Percentiles rank a stretch among this genome's conserved stretches.
Evolutionary conservation across 2,797 vertebrate genomes (phyloP).

Genomic region (Eospalax fontanierii): DNA sequence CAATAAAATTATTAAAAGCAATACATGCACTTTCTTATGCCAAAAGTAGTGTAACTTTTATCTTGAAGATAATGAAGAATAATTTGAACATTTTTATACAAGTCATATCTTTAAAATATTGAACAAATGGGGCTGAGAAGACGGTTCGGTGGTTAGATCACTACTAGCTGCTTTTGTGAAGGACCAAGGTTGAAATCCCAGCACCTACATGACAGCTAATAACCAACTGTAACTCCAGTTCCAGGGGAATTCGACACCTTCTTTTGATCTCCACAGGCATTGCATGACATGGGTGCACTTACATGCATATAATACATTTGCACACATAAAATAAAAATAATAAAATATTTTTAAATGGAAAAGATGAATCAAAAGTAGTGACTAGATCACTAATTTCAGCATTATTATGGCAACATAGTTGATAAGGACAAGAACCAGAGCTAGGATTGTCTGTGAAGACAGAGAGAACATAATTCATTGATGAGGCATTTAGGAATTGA

Average conservation of each 20-base stretch:
- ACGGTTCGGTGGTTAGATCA: no score
- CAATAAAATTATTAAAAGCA: no score
- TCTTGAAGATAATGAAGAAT: background rate
- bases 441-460: background rate
- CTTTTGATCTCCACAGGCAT: no score
- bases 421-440: background rate
- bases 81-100: constrained; percentile 31
- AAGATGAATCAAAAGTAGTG: background rate
- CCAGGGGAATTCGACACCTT: no score
- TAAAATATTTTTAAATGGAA: background rate
- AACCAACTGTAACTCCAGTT: no score
- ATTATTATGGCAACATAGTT: background rate
- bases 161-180: no score
- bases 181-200: no score
- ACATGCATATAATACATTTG: no score
- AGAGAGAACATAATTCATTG: background rate
- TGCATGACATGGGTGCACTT: no score
- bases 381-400: constrained; percentile 46
- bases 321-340: no score
- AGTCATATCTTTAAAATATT: constrained; percentile 37
- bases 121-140: background rate
- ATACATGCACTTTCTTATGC: background rate
- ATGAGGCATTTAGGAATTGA: background rate
- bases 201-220: no score
- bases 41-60: background rate